Evolutionary conservation across 2,113 vertebrate species (phyloP).

Genomic region (Ceyx margarethae): DNA sequence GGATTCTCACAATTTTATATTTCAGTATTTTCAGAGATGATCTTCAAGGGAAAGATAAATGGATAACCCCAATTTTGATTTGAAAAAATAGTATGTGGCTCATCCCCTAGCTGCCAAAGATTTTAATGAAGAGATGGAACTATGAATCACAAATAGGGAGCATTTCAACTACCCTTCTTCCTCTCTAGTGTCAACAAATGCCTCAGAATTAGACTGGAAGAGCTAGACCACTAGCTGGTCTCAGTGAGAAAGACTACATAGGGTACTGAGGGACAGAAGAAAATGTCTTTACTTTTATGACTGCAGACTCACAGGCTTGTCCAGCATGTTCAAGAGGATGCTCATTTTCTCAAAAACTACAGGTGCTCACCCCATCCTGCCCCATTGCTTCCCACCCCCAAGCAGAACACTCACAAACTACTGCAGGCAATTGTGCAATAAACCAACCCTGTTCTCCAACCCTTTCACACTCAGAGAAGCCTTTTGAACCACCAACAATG

Average conservation of each 20-base stretch:
- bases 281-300: background rate
- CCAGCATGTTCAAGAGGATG: background rate
- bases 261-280: background rate
- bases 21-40: background rate
- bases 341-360: background rate
- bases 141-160: background rate
- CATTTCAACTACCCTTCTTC: background rate
- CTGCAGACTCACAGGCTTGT: background rate
- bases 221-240: background rate
- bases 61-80: background rate
- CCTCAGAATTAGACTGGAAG: background rate
- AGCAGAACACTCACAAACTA: background rate
- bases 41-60: background rate
- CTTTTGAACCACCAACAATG: slow-evolving; percentile 28
- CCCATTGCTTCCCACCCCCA: background rate
- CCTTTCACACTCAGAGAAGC: slow-evolving; percentile 9
- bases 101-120: background rate
- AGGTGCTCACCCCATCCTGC: background rate
- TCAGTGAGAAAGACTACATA: background rate
- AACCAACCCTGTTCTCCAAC: background rate
- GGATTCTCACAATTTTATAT: background rate
- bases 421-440: background rate
- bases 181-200: background rate
- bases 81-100: background rate
- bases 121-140: background rate